Base-by-base conservation (phyloP, 37 sponge, comb jelly and placozoan genomes). In the Axinella damicornis region DNA sequence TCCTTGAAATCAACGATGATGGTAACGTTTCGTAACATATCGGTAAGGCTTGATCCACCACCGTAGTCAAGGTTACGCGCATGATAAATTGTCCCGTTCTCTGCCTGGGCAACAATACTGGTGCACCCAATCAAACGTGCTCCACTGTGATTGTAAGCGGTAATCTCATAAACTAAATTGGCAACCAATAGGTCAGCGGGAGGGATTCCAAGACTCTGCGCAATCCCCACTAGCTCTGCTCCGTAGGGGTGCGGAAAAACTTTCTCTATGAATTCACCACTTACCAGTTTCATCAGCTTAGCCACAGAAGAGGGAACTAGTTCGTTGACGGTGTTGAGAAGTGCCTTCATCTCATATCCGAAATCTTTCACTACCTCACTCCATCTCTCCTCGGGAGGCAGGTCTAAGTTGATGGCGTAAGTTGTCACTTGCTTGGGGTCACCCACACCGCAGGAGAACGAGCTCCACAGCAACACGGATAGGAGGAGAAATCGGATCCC, bases 41-140 rank as follows among this genome's bases (percentile, higher is more conserved):
- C 71, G 21, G 68, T 59, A 11, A 92, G 59, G 9, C 4, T 4
- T 9, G 46, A 46, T 46, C 46, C 46, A 46, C 46, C 46, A 22
- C 76, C 24, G 74, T 93, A 97, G 82, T 97, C 97, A 33, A 97
- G 65, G 74, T 97, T 97, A 20, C 97, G 62, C 0, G 78, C 97
- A 64, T 97, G 97, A 22, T 84, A 85, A n/a, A 97, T 87, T 1
- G 62, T 68, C 12, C 97, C 97, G n/a, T 85, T 77, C 24, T 54
- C 28, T 53, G 88, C 81, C 65, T 85, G 76, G 2, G 84, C 94
- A 22, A 96, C 91, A 77, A 96, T 96, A 41, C 94, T 93, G 25
- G 97, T 96, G 69, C 97, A 96, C 27, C 67, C 85, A 59, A 75
- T 74, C 2, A 27, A 25, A 24, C 31, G 25, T 24, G 53, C 32